These are phyloP conservation scores for Cynodonichthys magdalenae DNA, from an alignment of 2,797 vertebrate genomes.

Conservation along the genomic window DNA sequence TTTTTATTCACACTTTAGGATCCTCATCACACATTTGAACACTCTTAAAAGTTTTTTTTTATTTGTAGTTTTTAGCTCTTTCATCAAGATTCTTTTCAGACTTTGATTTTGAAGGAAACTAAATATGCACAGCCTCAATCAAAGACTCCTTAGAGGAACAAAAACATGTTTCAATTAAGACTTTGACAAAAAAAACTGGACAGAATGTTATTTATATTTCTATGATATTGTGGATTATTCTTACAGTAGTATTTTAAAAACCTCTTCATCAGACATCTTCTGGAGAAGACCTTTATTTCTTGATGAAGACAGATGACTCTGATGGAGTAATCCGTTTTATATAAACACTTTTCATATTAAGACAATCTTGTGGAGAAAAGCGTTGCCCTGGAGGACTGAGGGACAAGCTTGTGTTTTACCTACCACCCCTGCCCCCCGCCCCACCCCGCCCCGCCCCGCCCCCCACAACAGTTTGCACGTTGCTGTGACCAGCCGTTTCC, in stretches of 20 bases:
- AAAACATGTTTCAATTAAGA: constrained; percentile 63
- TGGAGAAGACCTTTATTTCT: constrained; percentile 79
- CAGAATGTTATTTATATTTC: constrained; percentile 79
- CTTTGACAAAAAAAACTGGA: constrained; percentile 69
- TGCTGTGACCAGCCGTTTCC: constrained; percentile 63
- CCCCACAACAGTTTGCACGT: constrained; percentile 67
- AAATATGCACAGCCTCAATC: constrained; percentile 83
- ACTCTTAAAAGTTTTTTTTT: constrained; percentile 37
- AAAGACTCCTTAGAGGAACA: constrained; percentile 66
- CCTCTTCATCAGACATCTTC: constrained; percentile 74
- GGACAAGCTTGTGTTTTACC: constrained; percentile 73
- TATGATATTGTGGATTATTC: constrained; percentile 72
- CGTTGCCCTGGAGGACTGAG: constrained; percentile 62
- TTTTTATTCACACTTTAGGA: constrained; percentile 48
- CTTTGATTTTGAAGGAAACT: constrained; percentile 76
- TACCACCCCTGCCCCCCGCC: constrained; percentile 44
- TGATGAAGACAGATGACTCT: constrained; percentile 73
- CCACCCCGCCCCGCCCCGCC: constrained; percentile 31
- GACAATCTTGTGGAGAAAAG: constrained; percentile 75
- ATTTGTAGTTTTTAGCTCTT: constrained; percentile 65
- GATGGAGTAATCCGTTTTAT: constrained; percentile 72
- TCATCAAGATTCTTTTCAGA: constrained; percentile 61
- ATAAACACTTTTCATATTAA: constrained; percentile 73
- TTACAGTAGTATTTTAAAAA: constrained; percentile 62
- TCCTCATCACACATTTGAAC: constrained; percentile 49